phyloP scores from a whole-genome alignment of 2,888 invertebrate species.

The Meiosimyza decipiens region DNA sequence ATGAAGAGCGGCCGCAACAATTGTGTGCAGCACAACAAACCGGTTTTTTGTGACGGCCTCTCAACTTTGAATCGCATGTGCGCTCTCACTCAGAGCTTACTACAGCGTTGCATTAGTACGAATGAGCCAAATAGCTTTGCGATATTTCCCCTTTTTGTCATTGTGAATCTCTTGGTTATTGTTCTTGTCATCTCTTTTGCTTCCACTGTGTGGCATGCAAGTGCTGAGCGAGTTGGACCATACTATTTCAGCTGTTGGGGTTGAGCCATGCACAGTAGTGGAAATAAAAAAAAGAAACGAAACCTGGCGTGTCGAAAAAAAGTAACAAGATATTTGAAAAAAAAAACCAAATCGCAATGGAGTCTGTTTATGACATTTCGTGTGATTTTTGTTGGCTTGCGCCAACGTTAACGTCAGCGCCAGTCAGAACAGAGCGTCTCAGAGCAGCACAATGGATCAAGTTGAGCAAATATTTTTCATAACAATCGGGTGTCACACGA shows the following conservation, averaged over 20 bases:
- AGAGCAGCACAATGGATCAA: constrained; percentile 5
- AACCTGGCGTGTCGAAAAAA: background rate
- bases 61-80: background rate
- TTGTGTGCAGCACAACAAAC: constrained; percentile 41
- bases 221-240: too few species aligned
- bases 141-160: background rate
- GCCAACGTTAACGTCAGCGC: constrained; percentile 32
- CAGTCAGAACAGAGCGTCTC: constrained; percentile 24
- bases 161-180: background rate
- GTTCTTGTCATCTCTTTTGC: too few species aligned
- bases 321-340: background rate
- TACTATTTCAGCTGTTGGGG: background rate
- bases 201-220: too few species aligned
- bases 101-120: background rate
- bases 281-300: background rate
- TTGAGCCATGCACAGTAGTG: background rate
- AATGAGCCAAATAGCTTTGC: background rate
- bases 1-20: constrained; percentile 15
- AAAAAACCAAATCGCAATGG: constrained; percentile 56
- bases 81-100: background rate
- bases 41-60: constrained; percentile 42
- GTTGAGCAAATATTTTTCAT: background rate
- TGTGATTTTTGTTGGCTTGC: constrained; percentile 38
- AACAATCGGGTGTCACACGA: too few species aligned
- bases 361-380: constrained; percentile 61